These are phyloP conservation scores for Nebria salina DNA, from an alignment of 2,888 invertebrate species.

Conservation along the genomic window DNA sequence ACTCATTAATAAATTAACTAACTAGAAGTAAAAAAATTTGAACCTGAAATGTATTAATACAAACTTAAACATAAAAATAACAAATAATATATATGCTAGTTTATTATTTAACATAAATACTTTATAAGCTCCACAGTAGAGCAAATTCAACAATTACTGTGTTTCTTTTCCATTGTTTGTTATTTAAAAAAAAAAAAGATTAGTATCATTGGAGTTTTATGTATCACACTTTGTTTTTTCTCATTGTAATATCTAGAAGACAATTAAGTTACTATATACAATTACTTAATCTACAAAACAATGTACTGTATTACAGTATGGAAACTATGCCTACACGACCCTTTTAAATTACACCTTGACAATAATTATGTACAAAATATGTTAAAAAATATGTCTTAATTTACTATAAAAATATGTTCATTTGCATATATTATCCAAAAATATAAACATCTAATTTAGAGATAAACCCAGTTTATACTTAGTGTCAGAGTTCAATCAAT, in stretches of 20 bases:
- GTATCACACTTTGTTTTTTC: conserved; percentile 39
- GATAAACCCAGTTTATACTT: background rate
- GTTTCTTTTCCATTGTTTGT: conserved; percentile 13
- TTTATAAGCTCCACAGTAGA: conserved; percentile 19
- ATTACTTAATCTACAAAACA: conserved; percentile 7
- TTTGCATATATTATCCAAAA: conserved; percentile 19
- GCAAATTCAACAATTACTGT: conserved; percentile 28
- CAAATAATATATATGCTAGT: conserved; percentile 32
- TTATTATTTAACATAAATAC: conserved; percentile 25
- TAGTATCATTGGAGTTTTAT: conserved; percentile 36
- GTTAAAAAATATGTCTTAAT: conserved; percentile 4
- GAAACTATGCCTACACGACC: conserved; percentile 24
- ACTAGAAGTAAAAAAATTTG: conserved; percentile 31
- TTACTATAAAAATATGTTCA: conserved; percentile 15
- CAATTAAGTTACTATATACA: conserved; percentile 38
- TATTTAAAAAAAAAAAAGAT: background rate
- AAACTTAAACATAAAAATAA: conserved; percentile 39
- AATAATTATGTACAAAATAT: background rate
- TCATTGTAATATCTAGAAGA: conserved; percentile 30
- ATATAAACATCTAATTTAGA: conserved; percentile 2
- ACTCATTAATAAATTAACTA: conserved; percentile 42
- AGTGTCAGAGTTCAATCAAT: background rate
- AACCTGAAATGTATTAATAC: conserved; percentile 44
- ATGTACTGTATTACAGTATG: conserved; percentile 21
- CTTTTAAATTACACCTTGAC: background rate